Percentiles rank a stretch among this genome's conserved stretches.
These are phyloP conservation scores for Calidris pygmaea DNA, from an alignment of 2,113 vertebrate species.

Conservation along the genomic window DNA sequence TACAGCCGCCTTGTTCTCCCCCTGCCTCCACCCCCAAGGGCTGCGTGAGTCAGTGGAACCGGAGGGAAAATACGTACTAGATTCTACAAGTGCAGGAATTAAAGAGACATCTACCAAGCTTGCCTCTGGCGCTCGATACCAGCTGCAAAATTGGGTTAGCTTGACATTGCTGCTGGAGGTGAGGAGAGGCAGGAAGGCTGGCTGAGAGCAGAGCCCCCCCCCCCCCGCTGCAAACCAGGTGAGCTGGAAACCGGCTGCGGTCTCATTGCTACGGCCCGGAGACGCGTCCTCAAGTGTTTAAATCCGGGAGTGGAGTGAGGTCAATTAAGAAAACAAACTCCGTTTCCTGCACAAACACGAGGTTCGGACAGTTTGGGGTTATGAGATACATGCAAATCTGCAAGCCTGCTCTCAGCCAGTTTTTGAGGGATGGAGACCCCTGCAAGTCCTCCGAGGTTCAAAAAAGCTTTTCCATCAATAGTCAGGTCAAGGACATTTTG, in stretches of 20 bases:
- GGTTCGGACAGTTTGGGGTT: background rate
- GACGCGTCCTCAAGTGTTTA: background rate
- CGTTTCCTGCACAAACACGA: background rate
- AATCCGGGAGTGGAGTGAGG: background rate
- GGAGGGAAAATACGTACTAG: constrained; percentile 32
- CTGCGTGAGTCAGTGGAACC: constrained; percentile 42
- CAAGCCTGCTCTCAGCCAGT: background rate
- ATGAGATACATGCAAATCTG: background rate
- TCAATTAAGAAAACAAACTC: background rate
- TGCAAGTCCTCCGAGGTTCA: background rate
- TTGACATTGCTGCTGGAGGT: constrained; percentile 59
- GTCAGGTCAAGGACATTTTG: background rate
- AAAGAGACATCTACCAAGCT: constrained; percentile 48
- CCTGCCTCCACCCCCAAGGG: background rate
- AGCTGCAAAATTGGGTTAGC: constrained; percentile 48
- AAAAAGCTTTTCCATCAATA: background rate
- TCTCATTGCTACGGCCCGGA: background rate
- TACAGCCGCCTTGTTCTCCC: background rate
- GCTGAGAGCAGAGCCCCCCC: background rate
- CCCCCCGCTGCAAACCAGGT: background rate
- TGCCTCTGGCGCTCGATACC: constrained; percentile 27
- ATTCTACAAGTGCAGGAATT: constrained; percentile 48
- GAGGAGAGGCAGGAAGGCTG: background rate
- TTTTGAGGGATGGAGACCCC: background rate
- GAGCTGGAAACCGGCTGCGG: background rate